A percentile compares a stretch with the other conserved stretches of the same genome.
Conservation (phyloP, 2,888 invertebrate genomes). For the Temnothorax unifasciatus region DNA sequence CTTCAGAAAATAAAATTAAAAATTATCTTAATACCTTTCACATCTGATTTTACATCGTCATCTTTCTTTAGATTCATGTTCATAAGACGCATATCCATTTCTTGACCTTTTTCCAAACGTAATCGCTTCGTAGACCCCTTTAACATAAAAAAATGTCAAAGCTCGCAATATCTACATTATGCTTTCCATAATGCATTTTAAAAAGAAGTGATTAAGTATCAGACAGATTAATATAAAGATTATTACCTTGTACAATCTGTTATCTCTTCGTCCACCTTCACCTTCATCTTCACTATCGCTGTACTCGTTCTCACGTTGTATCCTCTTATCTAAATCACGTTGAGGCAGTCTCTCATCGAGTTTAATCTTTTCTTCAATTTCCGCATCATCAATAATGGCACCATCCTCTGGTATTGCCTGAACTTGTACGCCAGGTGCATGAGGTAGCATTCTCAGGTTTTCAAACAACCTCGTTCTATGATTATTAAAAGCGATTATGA, state of each 20-base stretch:
- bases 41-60: slow-evolving; percentile 85
- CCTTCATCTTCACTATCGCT: slow-evolving; percentile 98
- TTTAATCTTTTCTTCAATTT: slow-evolving; percentile 96
- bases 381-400: slow-evolving; percentile 92
- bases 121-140: slow-evolving; percentile 80
- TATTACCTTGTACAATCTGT: slow-evolving; percentile 85
- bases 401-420: slow-evolving; percentile 94
- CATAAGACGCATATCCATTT: slow-evolving; percentile 79
- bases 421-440: slow-evolving; percentile 98
- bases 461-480: slow-evolving; percentile 94
- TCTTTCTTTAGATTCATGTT: slow-evolving; percentile 82
- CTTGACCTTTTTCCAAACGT: slow-evolving; percentile 83
- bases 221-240: neutral
- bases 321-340: slow-evolving; percentile 94
- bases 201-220: neutral
- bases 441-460: slow-evolving; percentile 98
- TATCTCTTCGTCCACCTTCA: slow-evolving; percentile 89
- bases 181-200: neutral
- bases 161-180: neutral
- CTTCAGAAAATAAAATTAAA: slow-evolving; percentile 1
- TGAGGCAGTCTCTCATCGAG: slow-evolving; percentile 96
- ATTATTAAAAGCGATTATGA: neutral
- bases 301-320: slow-evolving; percentile 97
- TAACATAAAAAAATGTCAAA: slow-evolving; percentile 20
- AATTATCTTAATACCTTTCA: slow-evolving; percentile 81